Evolutionary conservation across 2,797 vertebrate genomes (phyloP).

Genomic region (Chloroceryle inda): DNA sequence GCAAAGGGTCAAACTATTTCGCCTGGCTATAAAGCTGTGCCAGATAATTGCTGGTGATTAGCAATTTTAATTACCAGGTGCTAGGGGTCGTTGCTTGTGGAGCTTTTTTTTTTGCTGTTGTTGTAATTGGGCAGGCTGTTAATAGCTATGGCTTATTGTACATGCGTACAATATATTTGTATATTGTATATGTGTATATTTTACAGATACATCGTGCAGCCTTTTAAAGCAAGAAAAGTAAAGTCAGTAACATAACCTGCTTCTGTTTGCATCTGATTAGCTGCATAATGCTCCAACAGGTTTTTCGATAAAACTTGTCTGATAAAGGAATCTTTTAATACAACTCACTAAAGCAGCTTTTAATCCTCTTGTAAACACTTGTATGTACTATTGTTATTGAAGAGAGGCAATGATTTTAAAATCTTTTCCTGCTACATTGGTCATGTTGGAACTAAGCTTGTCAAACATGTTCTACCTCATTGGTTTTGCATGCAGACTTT

Average conservation of each 20-base stretch:
- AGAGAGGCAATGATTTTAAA: slow-evolving; percentile 68
- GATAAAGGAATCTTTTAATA: slow-evolving; percentile 31
- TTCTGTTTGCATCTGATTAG: slow-evolving; percentile 42
- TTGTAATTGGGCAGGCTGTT: slow-evolving; percentile 78
- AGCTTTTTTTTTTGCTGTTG: slow-evolving; percentile 44
- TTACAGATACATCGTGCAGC: slow-evolving; percentile 60
- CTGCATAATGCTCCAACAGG: slow-evolving; percentile 9
- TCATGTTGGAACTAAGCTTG: slow-evolving; percentile 60
- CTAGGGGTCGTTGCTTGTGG: slow-evolving; percentile 74
- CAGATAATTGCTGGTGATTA: slow-evolving; percentile 91
- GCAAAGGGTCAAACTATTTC: slow-evolving; percentile 85
- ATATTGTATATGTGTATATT: neutral
- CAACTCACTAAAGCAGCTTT: slow-evolving; percentile 1
- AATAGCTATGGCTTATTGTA: slow-evolving; percentile 70
- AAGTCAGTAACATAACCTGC: slow-evolving; percentile 49
- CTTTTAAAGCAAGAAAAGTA: slow-evolving; percentile 73
- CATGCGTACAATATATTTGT: too few species aligned
- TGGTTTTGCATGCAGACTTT: slow-evolving; percentile 60
- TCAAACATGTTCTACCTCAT: slow-evolving; percentile 71
- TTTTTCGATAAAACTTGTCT: slow-evolving; percentile 36
- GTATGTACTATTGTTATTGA: slow-evolving; percentile 50
- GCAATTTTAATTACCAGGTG: slow-evolving; percentile 94
- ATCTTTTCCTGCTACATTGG: slow-evolving; percentile 43
- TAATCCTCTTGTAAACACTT: slow-evolving; percentile 74
- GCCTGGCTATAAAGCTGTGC: slow-evolving; percentile 80